phyloP scores from a whole-genome alignment of 2,888 invertebrate species.

The Eueremaeus valkanovi region DNA sequence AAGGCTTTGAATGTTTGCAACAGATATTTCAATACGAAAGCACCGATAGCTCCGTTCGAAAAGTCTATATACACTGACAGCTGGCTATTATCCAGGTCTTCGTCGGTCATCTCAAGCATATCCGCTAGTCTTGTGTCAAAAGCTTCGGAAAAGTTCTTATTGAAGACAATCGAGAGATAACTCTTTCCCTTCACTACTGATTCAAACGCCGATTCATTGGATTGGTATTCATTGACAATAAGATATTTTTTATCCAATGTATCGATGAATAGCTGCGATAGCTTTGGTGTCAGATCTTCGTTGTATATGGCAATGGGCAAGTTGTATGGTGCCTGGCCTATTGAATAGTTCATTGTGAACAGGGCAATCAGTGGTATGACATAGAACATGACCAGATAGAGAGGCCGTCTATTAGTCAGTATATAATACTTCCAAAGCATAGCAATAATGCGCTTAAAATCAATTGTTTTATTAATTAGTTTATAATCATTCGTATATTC shows the following conservation, averaged over 20 bases:
- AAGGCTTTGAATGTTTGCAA: constrained; percentile 81
- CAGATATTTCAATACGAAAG: constrained; percentile 69
- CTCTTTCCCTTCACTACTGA: constrained; percentile 72
- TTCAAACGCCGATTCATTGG: constrained; percentile 62
- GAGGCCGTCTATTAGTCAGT: constrained; percentile 50
- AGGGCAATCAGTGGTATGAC: background rate
- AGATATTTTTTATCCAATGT: background rate
- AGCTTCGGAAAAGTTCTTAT: constrained; percentile 81
- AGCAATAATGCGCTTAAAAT: constrained; percentile 44
- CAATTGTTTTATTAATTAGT: background rate
- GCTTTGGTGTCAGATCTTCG: background rate
- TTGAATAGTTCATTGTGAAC: background rate
- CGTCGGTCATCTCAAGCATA: constrained; percentile 74
- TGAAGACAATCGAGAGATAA: constrained; percentile 83
- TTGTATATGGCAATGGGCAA: constrained; percentile 20
- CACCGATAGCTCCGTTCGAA: constrained; percentile 64
- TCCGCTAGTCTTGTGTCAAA: constrained; percentile 70
- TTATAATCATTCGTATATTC: background rate
- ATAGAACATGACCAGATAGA: constrained; percentile 42
- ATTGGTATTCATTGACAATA: background rate
- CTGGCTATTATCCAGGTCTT: constrained; percentile 78
- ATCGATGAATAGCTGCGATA: constrained; percentile 8
- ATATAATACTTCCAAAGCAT: constrained; percentile 50
- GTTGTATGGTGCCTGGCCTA: background rate
- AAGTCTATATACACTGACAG: constrained; percentile 84